phyloP scores from a whole-genome alignment of 2,113 vertebrate species.

The Eudyptes chrysolophus region DNA sequence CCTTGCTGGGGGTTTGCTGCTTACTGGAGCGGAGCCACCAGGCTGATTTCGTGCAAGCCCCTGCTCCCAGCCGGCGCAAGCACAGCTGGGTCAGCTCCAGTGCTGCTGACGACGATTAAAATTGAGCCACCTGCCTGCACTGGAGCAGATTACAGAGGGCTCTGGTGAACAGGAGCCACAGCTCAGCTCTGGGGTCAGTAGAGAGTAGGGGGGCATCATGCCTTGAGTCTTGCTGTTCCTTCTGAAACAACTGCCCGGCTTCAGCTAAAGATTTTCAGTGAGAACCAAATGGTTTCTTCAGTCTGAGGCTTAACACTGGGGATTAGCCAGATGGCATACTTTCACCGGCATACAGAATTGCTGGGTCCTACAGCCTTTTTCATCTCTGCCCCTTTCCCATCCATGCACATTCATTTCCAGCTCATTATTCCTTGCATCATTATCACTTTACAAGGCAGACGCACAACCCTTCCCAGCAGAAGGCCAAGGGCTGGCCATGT shows the following conservation, averaged over 20 bases:
- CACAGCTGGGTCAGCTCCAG: background rate
- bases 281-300: background rate
- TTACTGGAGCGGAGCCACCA: background rate
- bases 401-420: background rate
- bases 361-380: background rate
- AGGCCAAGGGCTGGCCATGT: background rate
- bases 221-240: background rate
- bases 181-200: background rate
- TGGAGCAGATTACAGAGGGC: fast-evolving
- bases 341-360: background rate
- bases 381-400: background rate
- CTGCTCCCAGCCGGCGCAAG: background rate
- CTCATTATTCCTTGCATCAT: background rate
- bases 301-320: background rate
- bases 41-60: fast-evolving
- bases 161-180: background rate
- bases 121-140: background rate
- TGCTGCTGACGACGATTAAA: fast-evolving
- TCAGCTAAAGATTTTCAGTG: background rate
- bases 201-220: fast-evolving
- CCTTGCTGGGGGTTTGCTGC: background rate
- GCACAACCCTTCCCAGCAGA: background rate
- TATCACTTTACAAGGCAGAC: background rate
- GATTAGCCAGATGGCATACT: background rate
- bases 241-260: background rate